phyloP scores from a whole-genome alignment of 2,888 invertebrate species.

The Eupithecia centaureata region DNA sequence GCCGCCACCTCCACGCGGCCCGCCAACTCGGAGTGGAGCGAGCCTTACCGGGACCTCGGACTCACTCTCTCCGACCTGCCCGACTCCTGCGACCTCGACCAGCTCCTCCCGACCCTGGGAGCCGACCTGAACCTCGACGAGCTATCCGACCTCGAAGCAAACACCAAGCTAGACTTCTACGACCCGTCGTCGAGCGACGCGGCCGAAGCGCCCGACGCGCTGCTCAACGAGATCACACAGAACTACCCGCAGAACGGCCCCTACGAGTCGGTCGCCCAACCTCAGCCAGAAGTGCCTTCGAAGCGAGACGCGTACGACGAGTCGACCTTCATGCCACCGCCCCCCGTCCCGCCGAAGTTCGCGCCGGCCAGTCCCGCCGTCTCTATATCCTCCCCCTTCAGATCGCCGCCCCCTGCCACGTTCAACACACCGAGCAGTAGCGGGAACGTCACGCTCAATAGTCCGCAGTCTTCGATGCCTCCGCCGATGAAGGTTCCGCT shows the following conservation, averaged over 20 bases:
- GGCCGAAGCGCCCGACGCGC: conserved; percentile 58
- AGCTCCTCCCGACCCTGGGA: conserved; percentile 85
- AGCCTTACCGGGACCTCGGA: conserved; percentile 75
- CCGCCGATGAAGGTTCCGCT: conserved; percentile 69
- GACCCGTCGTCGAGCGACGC: conserved; percentile 56
- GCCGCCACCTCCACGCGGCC: conserved; percentile 64
- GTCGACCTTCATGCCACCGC: conserved; percentile 70
- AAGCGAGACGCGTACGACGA: conserved; percentile 53
- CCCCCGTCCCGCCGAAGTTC: conserved; percentile 64
- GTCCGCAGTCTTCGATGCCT: conserved; percentile 59
- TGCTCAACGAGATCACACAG: conserved; percentile 51
- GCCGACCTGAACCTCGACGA: conserved; percentile 84
- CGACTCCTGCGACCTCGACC: conserved; percentile 85
- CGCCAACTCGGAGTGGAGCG: conserved; percentile 76
- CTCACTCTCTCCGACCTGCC: conserved; percentile 74
- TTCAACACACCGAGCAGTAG: conserved; percentile 22
- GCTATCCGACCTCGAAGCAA: conserved; percentile 70
- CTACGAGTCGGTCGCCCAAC: conserved; percentile 49
- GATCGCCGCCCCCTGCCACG: conserved; percentile 35
- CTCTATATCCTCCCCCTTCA: conserved; percentile 36
- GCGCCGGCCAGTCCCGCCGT: conserved; percentile 41
- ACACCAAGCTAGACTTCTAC: conserved; percentile 74
- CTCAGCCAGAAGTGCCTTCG: conserved; percentile 44
- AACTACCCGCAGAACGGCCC: conserved; percentile 54
- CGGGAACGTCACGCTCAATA: conserved; percentile 10